A percentile compares a stretch with the other conserved stretches of the same genome.
Evolutionary conservation across 64 coral and sea anemone genomes (phyloP).

Genomic region (Hydrozoanthus tunicans): DNA sequence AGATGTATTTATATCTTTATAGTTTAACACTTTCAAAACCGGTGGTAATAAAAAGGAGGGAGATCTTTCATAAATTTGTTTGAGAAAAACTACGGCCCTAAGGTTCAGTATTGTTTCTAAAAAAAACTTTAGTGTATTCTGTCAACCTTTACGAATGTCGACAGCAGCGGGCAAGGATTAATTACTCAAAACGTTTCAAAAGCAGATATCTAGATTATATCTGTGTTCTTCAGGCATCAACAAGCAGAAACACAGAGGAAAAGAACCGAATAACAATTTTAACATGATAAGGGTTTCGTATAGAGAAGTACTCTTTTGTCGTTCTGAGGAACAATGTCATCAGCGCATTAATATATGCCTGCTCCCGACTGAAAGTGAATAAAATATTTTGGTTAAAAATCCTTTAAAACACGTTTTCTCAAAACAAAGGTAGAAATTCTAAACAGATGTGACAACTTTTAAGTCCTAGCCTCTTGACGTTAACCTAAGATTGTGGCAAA

Average conservation of each 20-base stretch:
- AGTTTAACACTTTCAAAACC: background rate
- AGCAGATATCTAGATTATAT: constrained; percentile 20
- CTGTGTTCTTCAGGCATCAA: background rate
- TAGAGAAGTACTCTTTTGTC: background rate
- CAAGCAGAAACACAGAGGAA: background rate
- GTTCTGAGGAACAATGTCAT: background rate
- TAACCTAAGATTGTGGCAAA: background rate
- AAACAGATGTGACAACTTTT: background rate
- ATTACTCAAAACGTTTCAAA: background rate
- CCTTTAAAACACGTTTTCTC: background rate
- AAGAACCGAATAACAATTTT: background rate
- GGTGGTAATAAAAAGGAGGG: background rate
- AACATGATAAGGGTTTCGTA: background rate
- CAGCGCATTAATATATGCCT: background rate
- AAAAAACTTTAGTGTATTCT: background rate
- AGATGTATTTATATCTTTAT: background rate
- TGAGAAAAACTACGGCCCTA: background rate
- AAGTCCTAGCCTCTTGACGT: background rate
- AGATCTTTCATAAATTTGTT: background rate
- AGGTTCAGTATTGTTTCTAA: background rate
- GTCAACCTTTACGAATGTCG: background rate
- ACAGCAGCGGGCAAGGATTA: background rate
- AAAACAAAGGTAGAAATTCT: background rate
- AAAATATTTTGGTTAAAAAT: background rate
- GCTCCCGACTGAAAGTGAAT: background rate